A percentile compares a stretch with the other conserved stretches of the same genome.
Evolutionary conservation across 2,797 vertebrate genomes (phyloP).

Genomic region (Luscinia megarhynchos): DNA sequence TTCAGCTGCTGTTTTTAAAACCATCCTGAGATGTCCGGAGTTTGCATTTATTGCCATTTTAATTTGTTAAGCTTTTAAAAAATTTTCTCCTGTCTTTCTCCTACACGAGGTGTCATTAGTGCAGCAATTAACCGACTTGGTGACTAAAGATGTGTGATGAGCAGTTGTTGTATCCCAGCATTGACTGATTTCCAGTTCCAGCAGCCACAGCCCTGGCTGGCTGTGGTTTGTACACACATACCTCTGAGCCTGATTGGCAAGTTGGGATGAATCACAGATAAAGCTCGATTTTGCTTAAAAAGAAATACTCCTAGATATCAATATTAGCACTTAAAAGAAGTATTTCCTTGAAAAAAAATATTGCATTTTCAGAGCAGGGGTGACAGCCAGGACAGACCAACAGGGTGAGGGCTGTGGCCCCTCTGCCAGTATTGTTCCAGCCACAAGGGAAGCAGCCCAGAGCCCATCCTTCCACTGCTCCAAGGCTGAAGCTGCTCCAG

Average conservation of each 20-base stretch:
- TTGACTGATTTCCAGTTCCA: slow-evolving; percentile 57
- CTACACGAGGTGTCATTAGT: slow-evolving; percentile 56
- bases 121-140: slow-evolving; percentile 64
- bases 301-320: not conserved
- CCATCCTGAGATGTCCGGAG: not conserved
- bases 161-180: slow-evolving; percentile 49
- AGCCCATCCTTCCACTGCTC: not conserved
- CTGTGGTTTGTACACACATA: not conserved
- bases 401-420: not conserved
- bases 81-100: slow-evolving; percentile 30
- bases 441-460: not conserved
- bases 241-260: slow-evolving; percentile 56
- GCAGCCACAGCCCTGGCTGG: slow-evolving; percentile 9
- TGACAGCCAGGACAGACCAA: not conserved
- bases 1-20: not conserved
- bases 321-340: not conserved
- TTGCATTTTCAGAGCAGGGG: not conserved
- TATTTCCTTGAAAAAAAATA: not conserved
- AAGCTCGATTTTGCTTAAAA: slow-evolving; percentile 36
- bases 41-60: not conserved
- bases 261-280: slow-evolving; percentile 53
- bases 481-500: not conserved
- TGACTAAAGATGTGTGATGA: slow-evolving; percentile 41
- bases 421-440: not conserved
- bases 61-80: not conserved